Evolutionary conservation across 2,113 vertebrate species (phyloP).

Genomic region (Megaceryle torquata): DNA sequence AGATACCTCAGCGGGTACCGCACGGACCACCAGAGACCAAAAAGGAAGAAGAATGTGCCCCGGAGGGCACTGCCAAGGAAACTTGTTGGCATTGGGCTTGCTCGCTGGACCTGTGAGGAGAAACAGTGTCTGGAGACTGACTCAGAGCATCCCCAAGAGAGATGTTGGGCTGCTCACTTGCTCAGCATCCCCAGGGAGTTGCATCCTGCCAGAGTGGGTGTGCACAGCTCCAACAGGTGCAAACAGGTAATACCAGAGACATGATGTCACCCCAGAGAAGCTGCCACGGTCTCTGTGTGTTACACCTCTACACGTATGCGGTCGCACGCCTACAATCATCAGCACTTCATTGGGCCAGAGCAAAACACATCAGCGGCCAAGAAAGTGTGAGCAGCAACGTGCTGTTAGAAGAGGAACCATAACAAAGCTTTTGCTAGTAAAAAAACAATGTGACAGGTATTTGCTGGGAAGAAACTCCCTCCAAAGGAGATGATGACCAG

Average conservation of each 20-base stretch:
- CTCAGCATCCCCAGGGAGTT: neutral
- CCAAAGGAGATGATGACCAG: neutral
- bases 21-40: constrained; percentile 88
- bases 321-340: neutral
- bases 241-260: neutral
- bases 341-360: neutral
- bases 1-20: constrained; percentile 78
- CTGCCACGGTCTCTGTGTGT: rapidly evolving
- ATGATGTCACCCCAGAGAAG: neutral
- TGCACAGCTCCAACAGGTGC: neutral
- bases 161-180: neutral
- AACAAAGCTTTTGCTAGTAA: neutral
- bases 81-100: constrained; percentile 73
- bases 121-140: neutral
- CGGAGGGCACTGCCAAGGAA: constrained; percentile 91
- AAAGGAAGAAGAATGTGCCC: constrained; percentile 86
- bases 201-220: rapidly evolving
- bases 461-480: neutral
- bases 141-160: neutral
- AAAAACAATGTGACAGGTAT: neutral
- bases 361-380: neutral
- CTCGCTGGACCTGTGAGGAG: neutral
- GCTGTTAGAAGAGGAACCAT: neutral
- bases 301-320: rapidly evolving
- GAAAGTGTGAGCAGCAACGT: rapidly evolving